Evolutionary conservation across 1,140 invertebrate genomes (phyloP).

Genomic region (Cotesia chilonis): DNA sequence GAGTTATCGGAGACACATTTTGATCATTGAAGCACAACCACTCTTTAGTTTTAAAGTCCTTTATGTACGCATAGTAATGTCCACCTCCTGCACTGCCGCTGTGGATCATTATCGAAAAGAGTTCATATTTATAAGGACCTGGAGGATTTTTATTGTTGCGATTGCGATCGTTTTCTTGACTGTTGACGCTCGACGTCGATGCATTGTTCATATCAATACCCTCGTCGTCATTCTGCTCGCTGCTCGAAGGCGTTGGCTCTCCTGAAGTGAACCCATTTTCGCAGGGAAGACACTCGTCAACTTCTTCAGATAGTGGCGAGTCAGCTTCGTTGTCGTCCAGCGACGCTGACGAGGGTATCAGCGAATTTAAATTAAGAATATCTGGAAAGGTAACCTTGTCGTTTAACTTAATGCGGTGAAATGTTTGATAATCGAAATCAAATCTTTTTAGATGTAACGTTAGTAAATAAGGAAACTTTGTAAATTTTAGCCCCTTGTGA

Average conservation of each 20-base stretch:
- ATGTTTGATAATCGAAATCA: constrained; percentile 88
- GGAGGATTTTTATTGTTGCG: constrained; percentile 55
- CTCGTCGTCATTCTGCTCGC: constrained; percentile 64
- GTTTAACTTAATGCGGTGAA: constrained; percentile 90
- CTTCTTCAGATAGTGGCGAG: constrained; percentile 59
- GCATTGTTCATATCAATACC: constrained; percentile 72
- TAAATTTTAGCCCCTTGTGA: constrained; percentile 90
- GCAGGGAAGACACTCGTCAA: constrained; percentile 70
- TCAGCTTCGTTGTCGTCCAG: neutral
- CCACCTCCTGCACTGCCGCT: constrained; percentile 91
- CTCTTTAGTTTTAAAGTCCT: constrained; percentile 79
- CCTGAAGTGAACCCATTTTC: constrained; percentile 53
- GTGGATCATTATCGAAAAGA: constrained; percentile 95
- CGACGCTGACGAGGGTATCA: constrained; percentile 55
- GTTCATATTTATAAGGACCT: constrained; percentile 85
- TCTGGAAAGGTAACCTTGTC: constrained; percentile 91
- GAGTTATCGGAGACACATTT: constrained; percentile 74
- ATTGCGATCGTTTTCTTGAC: constrained; percentile 68
- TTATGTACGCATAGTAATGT: constrained; percentile 94
- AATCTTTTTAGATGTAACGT: constrained; percentile 91
- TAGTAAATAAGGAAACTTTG: constrained; percentile 87
- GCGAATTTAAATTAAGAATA: constrained; percentile 81
- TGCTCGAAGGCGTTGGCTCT: constrained; percentile 53
- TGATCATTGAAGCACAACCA: constrained; percentile 91
- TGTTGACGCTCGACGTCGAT: constrained; percentile 52